Conservation (phyloP, 2,113 vertebrate genomes). For the Neopipo cinnamomea region DNA sequence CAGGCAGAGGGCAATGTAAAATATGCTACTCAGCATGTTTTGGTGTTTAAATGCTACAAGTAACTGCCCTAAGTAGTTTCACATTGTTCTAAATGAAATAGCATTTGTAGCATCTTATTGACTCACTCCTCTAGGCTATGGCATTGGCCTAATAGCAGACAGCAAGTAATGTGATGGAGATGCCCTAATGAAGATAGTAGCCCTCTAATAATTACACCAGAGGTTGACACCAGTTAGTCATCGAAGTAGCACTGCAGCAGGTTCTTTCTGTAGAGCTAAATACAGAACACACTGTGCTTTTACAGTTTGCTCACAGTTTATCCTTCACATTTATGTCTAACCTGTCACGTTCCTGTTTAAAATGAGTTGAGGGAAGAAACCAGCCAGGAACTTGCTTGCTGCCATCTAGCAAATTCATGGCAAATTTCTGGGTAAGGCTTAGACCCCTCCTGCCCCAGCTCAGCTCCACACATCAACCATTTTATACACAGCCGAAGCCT, state of each 20-base stretch:
- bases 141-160: slow-evolving; percentile 1
- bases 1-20: slow-evolving; percentile 23
- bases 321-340: not conserved
- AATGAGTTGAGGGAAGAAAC: not conserved
- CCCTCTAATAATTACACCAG: not conserved
- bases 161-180: not conserved
- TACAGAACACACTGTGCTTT: not conserved
- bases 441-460: not conserved
- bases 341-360: not conserved
- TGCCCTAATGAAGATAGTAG: not conserved
- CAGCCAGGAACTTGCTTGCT: not conserved
- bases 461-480: not conserved
- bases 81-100: slow-evolving; percentile 46
- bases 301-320: not conserved
- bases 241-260: not conserved
- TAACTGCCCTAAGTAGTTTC: slow-evolving; percentile 40
- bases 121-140: slow-evolving; percentile 48
- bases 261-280: not conserved
- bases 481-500: not conserved
- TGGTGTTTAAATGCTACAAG: slow-evolving; percentile 19
- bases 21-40: slow-evolving; percentile 28
- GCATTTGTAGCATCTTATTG: slow-evolving; percentile 35
- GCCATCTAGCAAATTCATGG: not conserved
- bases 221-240: not conserved
- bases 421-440: not conserved